A percentile compares a stretch with the other conserved stretches of the same genome.
Evolutionary conservation across 2,888 invertebrate genomes (phyloP).

Genomic region (Gasteruption jaculator): DNA sequence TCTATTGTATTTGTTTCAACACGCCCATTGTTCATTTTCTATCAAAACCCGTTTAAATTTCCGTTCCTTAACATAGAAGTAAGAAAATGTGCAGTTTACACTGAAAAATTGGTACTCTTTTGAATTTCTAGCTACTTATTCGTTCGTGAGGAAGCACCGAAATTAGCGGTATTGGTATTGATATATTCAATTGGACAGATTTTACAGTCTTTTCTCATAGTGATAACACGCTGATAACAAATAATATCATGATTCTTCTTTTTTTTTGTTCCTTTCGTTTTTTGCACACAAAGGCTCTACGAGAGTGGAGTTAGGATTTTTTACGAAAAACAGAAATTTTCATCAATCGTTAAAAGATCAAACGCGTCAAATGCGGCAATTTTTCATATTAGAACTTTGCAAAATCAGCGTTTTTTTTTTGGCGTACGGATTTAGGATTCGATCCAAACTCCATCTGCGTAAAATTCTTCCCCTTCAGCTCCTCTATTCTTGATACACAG

Average conservation of each 20-base stretch:
- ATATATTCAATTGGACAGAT: constrained; percentile 45
- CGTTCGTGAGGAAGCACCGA: constrained; percentile 23
- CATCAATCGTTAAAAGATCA: too few species aligned
- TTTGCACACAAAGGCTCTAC: constrained; percentile 6
- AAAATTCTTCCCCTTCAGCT: too few species aligned
- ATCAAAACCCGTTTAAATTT: constrained; percentile 14
- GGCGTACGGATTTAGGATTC: too few species aligned
- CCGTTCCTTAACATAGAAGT: constrained; percentile 23
- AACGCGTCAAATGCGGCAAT: too few species aligned
- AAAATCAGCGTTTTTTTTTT: too few species aligned
- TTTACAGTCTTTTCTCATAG: constrained; percentile 43
- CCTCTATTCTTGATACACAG: too few species aligned
- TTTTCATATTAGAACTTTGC: too few species aligned
- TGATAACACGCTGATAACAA: constrained; percentile 22
- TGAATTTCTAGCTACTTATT: constrained; percentile 9
- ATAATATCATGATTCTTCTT: too few species aligned
- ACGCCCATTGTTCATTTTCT: constrained; percentile 13
- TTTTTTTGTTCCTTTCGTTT: too few species aligned
- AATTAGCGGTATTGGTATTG: constrained; percentile 23
- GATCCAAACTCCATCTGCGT: too few species aligned
- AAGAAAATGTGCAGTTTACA: constrained; percentile 12
- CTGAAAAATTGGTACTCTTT: constrained; percentile 5
- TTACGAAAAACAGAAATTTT: neutral
- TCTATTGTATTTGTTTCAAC: too few species aligned
- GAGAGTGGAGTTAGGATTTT: constrained; percentile 1